Base-by-base conservation (phyloP, 2,113 vertebrate genomes). In the Saccopteryx bilineata region DNA sequence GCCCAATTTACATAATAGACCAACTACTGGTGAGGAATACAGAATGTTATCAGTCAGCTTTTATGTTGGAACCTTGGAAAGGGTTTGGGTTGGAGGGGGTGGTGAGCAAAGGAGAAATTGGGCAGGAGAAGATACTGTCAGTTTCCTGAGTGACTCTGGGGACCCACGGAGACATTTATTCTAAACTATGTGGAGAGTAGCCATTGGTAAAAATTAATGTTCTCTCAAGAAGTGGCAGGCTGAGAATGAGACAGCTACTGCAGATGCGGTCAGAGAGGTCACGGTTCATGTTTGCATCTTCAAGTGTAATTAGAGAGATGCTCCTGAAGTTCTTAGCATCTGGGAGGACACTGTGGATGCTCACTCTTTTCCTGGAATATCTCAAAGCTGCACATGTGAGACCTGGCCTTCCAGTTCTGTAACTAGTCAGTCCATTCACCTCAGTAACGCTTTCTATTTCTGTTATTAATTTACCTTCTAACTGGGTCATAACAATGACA, bases 21-120 rank as follows among this genome's bases (percentile, higher is more conserved):
- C 96, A 96, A 97, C 94, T 65, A 63, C 92, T 71, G 85, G 93
- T 95, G 93, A 93, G 0, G 90, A 96, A 96, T 72, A 89, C 60
- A 85, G 87, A 98, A 90, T 97, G 97, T 96, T 96, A 98, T 97
- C 95, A 97, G 97, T 81, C 95, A 68, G 89, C 78, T 95, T 87
- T 90, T 92, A 58, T 69, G 13, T 9, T 60, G 79, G 93, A 83
- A n/a, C 60, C 82, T 94, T 97, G 95, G 79, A 33, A 85, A 87
- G 89, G 96, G 76, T 93, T 63, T 48, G 79, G 95, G 58, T 13
- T 31, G 7, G 17, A 7, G 18, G 63, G 31, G 33, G 69, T 28
- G 54, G 87, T 46, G 17, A 96, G 95, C 94, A 93, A 88, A 96
- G 93, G 86, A 90, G 92, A 68, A 50, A 74, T 3, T 17, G 28